Base-by-base conservation (phyloP, 2,797 vertebrate species). In the Selene dorsalis region DNA sequence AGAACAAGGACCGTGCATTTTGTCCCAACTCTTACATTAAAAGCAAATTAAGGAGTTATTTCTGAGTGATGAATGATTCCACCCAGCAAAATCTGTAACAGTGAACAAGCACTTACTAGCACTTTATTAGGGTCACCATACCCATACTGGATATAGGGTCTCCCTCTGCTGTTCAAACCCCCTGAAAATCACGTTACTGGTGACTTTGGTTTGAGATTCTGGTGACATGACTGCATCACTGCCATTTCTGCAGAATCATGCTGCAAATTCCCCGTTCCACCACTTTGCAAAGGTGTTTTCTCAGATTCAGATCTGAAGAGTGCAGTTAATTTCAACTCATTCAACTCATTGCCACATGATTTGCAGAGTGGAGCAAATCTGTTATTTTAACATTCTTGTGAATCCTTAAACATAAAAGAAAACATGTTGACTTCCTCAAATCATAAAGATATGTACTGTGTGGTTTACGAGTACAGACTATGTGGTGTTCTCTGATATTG, bases 211-310 rank as follows among this genome's bases (percentile, higher is more conserved):
- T 35, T 32, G 28, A 50, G 14, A 16, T 52, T 24, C 11, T 52
- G 7, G 17, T 66, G 63, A 52, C 14, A n/a, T 52, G 63, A 24
- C 12, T 38, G 20, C n/a, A 65, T 65, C 63, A 65, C 32, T 35
- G 32, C 9, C 32, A 48, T 45, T 20, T 28, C 17, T 63, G 17
- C 41, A 18, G 41, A 47, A 14, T 24, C 18, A 20, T 48, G 18
- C 45, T 48, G 18, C 6, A 2, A 48, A 20, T 48, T 18, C 7
- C 18, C 18, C 1, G 45, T 20, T 48, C 41, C 14, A 43, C 41
- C 41, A 5, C 41, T 14, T 16, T 14, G 13, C 14, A 16, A 43
- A 43, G 41, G 14, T 43, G 13, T 43, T 43, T 16, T 43, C 13
- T 43, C 4, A 4, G 41, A 43, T 4, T 43, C 41, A 41, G 39